These are phyloP conservation scores for Drosophila oshimai DNA, from an alignment of 1,140 invertebrate genomes.

Conservation along the genomic window DNA sequence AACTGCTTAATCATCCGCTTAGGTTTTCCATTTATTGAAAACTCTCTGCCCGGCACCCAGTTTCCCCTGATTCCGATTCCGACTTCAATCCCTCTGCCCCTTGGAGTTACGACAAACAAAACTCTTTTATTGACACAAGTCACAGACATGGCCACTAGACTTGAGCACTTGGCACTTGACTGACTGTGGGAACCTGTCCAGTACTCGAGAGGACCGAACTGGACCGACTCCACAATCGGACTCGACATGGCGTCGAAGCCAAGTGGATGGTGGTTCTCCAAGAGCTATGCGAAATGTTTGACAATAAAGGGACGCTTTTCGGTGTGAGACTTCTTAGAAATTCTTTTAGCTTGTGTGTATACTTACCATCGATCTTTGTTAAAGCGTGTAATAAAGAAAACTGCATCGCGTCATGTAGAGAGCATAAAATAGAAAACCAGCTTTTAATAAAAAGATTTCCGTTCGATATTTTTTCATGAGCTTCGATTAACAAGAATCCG, in stretches of 20 bases:
- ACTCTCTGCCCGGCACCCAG: slow-evolving; percentile 2
- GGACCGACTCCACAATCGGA: background rate
- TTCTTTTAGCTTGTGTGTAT: background rate
- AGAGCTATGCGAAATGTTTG: background rate
- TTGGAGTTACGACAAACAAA: slow-evolving; percentile 22
- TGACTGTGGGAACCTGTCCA: slow-evolving; percentile 59
- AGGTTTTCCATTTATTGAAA: slow-evolving; percentile 65
- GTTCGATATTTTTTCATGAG: no score
- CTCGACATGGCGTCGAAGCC: background rate
- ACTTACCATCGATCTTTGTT: background rate
- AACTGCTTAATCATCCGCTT: slow-evolving; percentile 72
- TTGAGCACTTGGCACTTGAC: slow-evolving; percentile 48
- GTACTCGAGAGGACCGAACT: slow-evolving; percentile 7
- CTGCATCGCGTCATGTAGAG: background rate
- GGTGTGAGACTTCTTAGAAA: background rate
- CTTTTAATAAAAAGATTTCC: no score
- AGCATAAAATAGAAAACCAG: background rate
- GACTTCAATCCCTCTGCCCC: background rate
- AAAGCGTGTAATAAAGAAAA: background rate
- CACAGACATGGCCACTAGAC: slow-evolving; percentile 38
- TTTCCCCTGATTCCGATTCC: background rate
- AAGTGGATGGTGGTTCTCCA: slow-evolving; percentile 8
- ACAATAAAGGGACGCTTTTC: background rate
- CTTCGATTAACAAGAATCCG: no score
- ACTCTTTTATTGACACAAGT: slow-evolving; percentile 72